A percentile compares a stretch with the other conserved stretches of the same genome.
These are phyloP conservation scores for Huso huso DNA, from an alignment of 2,797 vertebrate genomes.

Conservation along the genomic window DNA sequence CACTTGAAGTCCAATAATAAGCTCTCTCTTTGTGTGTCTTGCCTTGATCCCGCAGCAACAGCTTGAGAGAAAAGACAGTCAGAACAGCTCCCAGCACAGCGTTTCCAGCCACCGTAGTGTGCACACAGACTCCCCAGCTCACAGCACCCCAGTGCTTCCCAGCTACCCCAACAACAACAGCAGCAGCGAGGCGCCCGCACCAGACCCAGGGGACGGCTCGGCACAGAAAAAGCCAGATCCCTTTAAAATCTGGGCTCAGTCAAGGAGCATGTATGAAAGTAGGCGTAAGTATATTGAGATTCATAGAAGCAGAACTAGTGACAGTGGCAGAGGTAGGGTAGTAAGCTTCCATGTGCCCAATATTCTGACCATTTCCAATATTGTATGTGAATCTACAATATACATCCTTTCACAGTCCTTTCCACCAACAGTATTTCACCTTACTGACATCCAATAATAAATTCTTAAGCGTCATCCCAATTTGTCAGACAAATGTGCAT, in stretches of 20 bases:
- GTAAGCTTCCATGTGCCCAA: background rate
- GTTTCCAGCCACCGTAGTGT: slow-evolving; percentile 88
- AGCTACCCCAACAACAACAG: slow-evolving; percentile 39
- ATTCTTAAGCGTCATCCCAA: slow-evolving; percentile 22
- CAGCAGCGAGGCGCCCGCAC: slow-evolving; percentile 56
- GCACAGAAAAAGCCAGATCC: slow-evolving; percentile 96
- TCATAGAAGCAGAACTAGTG: slow-evolving; percentile 43
- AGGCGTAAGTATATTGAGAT: slow-evolving; percentile 87
- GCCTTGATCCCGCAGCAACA: slow-evolving; percentile 62
- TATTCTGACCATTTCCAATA: background rate
- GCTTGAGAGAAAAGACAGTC: slow-evolving; percentile 97
- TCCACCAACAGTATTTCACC: slow-evolving; percentile 20
- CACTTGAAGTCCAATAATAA: slow-evolving; percentile 37
- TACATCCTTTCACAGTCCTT: no score
- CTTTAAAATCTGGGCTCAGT: slow-evolving; percentile 99
- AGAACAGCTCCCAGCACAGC: slow-evolving; percentile 93
- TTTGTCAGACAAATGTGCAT: slow-evolving; percentile 17
- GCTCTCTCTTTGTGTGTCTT: slow-evolving; percentile 25
- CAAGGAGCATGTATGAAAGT: slow-evolving; percentile 99
- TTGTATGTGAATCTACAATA: no score
- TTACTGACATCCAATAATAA: slow-evolving; percentile 34
- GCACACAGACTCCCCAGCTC: slow-evolving; percentile 81
- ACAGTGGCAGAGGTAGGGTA: background rate
- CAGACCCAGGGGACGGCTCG: slow-evolving; percentile 68
- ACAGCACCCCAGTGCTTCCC: slow-evolving; percentile 65